These are phyloP conservation scores for Dynastes maya DNA, from an alignment of 2,888 invertebrate species.

Conservation along the genomic window DNA sequence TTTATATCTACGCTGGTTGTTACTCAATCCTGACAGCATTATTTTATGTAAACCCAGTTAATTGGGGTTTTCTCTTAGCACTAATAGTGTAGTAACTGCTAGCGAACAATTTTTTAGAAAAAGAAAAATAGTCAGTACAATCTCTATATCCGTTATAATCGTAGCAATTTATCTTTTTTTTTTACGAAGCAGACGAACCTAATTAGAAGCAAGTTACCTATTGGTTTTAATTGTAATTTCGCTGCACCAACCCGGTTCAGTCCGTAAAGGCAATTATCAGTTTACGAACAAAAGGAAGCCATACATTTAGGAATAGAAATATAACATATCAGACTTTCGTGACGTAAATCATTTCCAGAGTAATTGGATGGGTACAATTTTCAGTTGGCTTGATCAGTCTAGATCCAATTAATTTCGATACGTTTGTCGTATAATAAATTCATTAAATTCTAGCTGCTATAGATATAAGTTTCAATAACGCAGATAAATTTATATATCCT, in stretches of 20 bases:
- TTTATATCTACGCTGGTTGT: too few relatives aligned
- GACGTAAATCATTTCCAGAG: too few relatives aligned
- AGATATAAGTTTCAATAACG: slow-evolving; percentile 1
- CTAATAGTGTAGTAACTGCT: too few relatives aligned
- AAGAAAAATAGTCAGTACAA: background rate
- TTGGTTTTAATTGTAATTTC: slow-evolving; percentile 2
- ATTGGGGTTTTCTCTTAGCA: too few relatives aligned
- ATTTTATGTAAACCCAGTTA: too few relatives aligned
- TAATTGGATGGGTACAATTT: too few relatives aligned
- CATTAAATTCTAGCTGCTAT: background rate
- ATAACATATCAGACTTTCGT: too few relatives aligned
- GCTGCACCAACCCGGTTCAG: background rate
- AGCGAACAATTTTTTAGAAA: background rate
- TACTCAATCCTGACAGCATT: too few relatives aligned
- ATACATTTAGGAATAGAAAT: background rate
- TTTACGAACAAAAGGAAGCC: background rate
- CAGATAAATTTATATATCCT: slow-evolving; percentile 1
- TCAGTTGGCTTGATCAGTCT: too few relatives aligned
- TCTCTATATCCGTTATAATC: background rate
- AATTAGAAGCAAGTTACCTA: background rate
- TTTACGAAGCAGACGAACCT: background rate
- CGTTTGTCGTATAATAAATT: background rate
- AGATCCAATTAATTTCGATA: background rate
- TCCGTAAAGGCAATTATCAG: background rate
- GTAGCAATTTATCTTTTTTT: background rate